Base-by-base conservation (phyloP, 2,113 vertebrate genomes). In the Anser cygnoides region DNA sequence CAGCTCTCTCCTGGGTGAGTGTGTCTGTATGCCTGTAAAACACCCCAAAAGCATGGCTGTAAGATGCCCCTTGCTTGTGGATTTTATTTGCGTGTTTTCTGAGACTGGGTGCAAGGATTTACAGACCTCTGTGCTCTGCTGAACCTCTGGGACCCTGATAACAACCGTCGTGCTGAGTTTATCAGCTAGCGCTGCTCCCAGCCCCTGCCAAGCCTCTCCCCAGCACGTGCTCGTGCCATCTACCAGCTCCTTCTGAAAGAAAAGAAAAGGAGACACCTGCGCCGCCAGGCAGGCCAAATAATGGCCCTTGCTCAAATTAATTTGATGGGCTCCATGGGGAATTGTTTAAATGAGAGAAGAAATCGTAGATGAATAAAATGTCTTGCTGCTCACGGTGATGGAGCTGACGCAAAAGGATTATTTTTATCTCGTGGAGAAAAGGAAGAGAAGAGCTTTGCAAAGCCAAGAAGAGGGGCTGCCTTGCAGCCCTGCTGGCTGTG, bases 331-430 rank as follows among this genome's bases (percentile, higher is more conserved):
- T 95, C 87, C 61, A 31, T 50, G 74, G 85, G 71, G 73, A 95
- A 97, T 96, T 95, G 91, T 79, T 96, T 96, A 96, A 96, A 97
- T 68, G 92, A 95, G 91, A 71, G 68, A 95, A 92, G 75, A 70
- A 50, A 91, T 65, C 0, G 0, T 50, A 2, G 0, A 61, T 88
- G 73, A 97, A 85, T 92, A 78, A 81, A 90, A 81, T 13, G 58
- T 89, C 91, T 95, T 3, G 3, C 87, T 91, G 82, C 81, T 96
- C 92, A 61, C 1, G 0, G 62, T 82, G 91, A 95, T 94, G 91
- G 82, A 94, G 77, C 89, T 96, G 94, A 97, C 26, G 10, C 94
- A 93, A 61, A 73, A 93, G 93, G 62, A 93, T 95, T 96, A 96
- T 97, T 96, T 97, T 97, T 97, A 95, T 92, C 80, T 72, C 1